These are phyloP conservation scores for Rhombomys opimus DNA, from an alignment of 2,113 vertebrate species.

Conservation along the genomic window DNA sequence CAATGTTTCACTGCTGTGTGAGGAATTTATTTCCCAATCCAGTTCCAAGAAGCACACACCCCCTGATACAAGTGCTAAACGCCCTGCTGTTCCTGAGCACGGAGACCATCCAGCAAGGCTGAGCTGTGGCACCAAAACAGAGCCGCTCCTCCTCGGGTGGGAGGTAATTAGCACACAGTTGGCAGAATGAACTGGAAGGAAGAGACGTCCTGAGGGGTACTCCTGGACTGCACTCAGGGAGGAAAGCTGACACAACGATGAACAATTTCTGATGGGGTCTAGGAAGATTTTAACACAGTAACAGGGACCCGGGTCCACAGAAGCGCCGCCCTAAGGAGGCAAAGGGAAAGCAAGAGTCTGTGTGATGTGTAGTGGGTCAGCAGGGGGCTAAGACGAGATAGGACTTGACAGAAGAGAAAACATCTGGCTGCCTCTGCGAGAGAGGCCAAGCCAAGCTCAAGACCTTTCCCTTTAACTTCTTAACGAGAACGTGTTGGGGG, in stretches of 20 bases:
- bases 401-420: neutral
- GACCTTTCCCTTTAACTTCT: neutral
- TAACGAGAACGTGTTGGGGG: neutral
- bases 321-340: neutral
- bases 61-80: neutral
- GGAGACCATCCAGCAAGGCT: neutral
- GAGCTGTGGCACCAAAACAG: neutral
- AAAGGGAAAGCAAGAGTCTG: too few species aligned
- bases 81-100: neutral
- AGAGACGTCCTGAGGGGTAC: neutral
- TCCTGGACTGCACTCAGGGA: conserved; percentile 54
- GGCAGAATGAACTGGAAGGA: conserved; percentile 45
- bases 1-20: neutral
- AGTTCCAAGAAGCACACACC: neutral
- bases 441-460: neutral
- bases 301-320: neutral
- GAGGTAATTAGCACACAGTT: conserved; percentile 55
- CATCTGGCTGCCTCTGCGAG: neutral
- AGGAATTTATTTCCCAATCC: conserved; percentile 6
- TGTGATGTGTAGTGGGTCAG: neutral
- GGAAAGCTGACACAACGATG: neutral
- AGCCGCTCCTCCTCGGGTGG: conserved; percentile 46
- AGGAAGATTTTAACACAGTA: neutral
- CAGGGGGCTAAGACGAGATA: neutral
- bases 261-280: neutral